These are phyloP conservation scores for Mesembrinibis cayennensis DNA, from an alignment of 2,113 vertebrate genomes.

Conservation along the genomic window DNA sequence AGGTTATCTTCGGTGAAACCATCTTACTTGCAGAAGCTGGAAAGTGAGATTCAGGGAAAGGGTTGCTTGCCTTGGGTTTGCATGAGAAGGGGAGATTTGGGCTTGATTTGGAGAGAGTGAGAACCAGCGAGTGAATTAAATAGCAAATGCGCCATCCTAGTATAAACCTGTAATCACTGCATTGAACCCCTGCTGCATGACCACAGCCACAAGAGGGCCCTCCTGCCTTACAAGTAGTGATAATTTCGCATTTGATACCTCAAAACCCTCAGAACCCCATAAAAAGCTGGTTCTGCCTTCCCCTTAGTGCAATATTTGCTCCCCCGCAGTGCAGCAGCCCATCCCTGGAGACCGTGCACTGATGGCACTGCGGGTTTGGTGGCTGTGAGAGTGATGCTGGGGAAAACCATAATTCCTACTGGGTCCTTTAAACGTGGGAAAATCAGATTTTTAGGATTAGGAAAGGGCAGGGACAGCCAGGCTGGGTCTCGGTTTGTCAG, in stretches of 20 bases:
- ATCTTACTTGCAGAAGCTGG: neutral
- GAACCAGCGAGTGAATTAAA: fast-evolving
- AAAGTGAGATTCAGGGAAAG: fast-evolving
- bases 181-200: fast-evolving
- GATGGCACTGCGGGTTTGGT: fast-evolving
- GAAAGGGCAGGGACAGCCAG: neutral
- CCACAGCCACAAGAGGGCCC: conserved; percentile 1
- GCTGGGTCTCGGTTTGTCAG: neutral
- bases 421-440: fast-evolving
- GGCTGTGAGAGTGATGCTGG: neutral
- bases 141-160: fast-evolving
- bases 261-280: fast-evolving
- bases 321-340: fast-evolving
- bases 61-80: no score
- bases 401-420: fast-evolving
- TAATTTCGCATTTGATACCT: neutral
- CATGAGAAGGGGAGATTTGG: neutral
- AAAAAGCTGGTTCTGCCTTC: fast-evolving
- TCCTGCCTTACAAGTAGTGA: neutral
- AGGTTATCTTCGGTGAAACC: fast-evolving
- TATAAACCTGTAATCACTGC: fast-evolving
- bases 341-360: fast-evolving
- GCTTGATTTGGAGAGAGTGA: neutral
- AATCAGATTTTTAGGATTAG: neutral
- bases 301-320: fast-evolving